Conservation (phyloP, 1,140 invertebrate genomes). For the Battus philenor region DNA sequence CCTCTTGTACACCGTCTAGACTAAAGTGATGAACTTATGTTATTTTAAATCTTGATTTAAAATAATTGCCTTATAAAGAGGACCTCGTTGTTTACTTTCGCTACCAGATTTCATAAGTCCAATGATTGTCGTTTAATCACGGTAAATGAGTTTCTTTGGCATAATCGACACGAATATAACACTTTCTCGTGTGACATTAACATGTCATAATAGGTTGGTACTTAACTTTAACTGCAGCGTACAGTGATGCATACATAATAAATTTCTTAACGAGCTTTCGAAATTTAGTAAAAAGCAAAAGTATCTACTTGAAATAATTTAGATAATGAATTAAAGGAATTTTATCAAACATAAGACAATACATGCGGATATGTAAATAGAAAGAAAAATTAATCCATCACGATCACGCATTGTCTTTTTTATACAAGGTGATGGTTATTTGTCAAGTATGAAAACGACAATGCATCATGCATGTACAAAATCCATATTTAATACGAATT, state of each 20-base stretch:
- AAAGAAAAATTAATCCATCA: too few relatives aligned
- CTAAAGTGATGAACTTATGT: constrained; percentile 42
- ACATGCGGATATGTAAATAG: too few relatives aligned
- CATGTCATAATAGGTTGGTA: constrained; percentile 7
- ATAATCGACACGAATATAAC: not conserved
- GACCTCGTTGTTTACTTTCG: constrained; percentile 28
- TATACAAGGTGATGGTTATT: too few relatives aligned
- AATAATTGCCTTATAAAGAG: constrained; percentile 27
- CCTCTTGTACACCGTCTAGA: constrained; percentile 51
- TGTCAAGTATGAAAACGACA: too few relatives aligned
- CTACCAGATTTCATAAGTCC: constrained; percentile 10
- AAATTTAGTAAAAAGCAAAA: not conserved
- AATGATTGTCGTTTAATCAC: constrained; percentile 8
- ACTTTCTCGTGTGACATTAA: constrained; percentile 9
- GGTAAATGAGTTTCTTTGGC: constrained; percentile 8
- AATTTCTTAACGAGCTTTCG: not conserved
- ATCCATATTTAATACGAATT: too few relatives aligned
- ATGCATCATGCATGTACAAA: too few relatives aligned
- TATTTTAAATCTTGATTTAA: constrained; percentile 43
- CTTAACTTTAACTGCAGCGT: not conserved
- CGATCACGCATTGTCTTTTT: too few relatives aligned
- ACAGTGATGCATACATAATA: not conserved
- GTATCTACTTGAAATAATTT: too few relatives aligned
- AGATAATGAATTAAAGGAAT: too few relatives aligned
- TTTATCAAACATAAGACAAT: too few relatives aligned